Percentiles rank a stretch among this genome's conserved stretches.
These are phyloP conservation scores for Phyllotreta cruciferae DNA, from an alignment of 2,888 invertebrate species.

Conservation along the genomic window DNA sequence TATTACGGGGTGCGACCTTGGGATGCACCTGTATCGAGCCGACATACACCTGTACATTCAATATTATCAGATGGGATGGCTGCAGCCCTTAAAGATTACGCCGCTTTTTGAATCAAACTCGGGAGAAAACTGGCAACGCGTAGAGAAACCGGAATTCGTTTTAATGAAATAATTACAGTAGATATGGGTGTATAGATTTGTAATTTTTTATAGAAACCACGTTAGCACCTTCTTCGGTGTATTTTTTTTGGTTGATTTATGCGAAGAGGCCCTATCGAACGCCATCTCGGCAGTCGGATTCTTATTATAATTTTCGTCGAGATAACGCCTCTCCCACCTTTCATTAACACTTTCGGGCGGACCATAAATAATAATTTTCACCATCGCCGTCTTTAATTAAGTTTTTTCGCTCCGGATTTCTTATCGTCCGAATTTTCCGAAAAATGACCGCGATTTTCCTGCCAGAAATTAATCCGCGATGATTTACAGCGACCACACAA, in stretches of 20 bases:
- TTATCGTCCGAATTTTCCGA: neutral
- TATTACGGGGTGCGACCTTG: slow-evolving; percentile 51
- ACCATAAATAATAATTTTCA: slow-evolving; percentile 53
- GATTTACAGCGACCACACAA: slow-evolving; percentile 20
- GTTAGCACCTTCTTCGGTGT: no score
- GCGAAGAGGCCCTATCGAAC: slow-evolving; percentile 51
- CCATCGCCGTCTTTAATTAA: slow-evolving; percentile 38
- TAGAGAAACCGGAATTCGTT: no score
- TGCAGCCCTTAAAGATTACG: slow-evolving; percentile 31
- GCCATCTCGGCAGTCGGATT: slow-evolving; percentile 56
- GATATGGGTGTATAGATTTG: no score
- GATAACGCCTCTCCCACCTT: slow-evolving; percentile 52
- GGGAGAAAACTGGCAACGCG: no score
- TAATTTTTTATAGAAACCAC: no score
- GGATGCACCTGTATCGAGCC: slow-evolving; percentile 56
- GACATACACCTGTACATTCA: slow-evolving; percentile 52
- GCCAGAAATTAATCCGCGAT: neutral
- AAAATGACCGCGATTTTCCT: slow-evolving; percentile 32
- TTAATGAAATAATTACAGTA: no score
- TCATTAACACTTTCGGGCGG: slow-evolving; percentile 53
- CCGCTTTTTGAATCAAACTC: slow-evolving; percentile 25
- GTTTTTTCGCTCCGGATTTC: slow-evolving; percentile 13
- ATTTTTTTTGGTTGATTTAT: slow-evolving; percentile 49
- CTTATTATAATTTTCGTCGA: slow-evolving; percentile 52
- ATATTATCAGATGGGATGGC: slow-evolving; percentile 38